Evolutionary conservation across 2,888 invertebrate species (phyloP).

Genomic region (Perizoma affinitatum): DNA sequence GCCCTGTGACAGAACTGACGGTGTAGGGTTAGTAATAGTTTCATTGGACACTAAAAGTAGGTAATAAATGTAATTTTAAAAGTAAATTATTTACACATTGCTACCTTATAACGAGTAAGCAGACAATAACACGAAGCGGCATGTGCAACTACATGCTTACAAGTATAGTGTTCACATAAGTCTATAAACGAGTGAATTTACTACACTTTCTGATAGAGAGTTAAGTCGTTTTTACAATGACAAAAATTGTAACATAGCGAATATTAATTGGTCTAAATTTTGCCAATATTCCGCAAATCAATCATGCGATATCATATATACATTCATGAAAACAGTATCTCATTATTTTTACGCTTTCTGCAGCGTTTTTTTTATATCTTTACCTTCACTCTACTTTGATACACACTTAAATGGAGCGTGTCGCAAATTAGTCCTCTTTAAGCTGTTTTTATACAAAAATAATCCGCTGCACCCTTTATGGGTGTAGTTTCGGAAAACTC

Average conservation of each 20-base stretch:
- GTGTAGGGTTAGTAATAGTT: too few relatives aligned
- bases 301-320: conserved; percentile 2
- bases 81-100: conserved; percentile 3
- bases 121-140: conserved; percentile 28
- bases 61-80: conserved; percentile 1
- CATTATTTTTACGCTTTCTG: too few relatives aligned
- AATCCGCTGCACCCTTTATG: too few relatives aligned
- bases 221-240: conserved; percentile 25
- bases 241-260: conserved; percentile 21
- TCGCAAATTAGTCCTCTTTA: too few relatives aligned
- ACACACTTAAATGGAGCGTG: too few relatives aligned
- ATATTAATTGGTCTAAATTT: conserved; percentile 25
- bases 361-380: too few relatives aligned
- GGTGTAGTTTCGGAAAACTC: too few relatives aligned
- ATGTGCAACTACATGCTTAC: conserved; percentile 37
- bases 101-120: conserved; percentile 28
- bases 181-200: conserved; percentile 41
- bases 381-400: too few relatives aligned
- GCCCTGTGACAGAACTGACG: too few relatives aligned
- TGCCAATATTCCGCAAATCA: conserved; percentile 12
- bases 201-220: conserved; percentile 39
- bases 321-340: conserved; percentile 15
- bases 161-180: conserved; percentile 47
- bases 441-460: too few relatives aligned
- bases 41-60: background rate